Evolutionary conservation across 2,888 invertebrate species (phyloP).

Genomic region (Galerucella calmariensis): DNA sequence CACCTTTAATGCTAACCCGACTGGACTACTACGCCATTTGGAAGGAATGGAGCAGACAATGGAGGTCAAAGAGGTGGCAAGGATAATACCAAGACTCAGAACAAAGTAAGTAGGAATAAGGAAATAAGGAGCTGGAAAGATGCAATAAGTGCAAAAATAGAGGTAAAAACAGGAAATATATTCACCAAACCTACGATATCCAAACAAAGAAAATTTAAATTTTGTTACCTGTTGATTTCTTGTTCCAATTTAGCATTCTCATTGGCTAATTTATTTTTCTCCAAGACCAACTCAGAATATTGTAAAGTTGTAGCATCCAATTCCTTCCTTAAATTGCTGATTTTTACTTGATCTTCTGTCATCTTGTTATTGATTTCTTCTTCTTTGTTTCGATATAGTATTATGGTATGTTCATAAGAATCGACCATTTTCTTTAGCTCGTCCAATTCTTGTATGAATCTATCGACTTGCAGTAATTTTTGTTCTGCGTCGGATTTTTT

Average conservation of each 20-base stretch:
- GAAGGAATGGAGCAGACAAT: too few species aligned
- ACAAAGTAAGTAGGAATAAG: too few species aligned
- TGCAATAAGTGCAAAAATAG: too few species aligned
- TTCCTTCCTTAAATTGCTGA: constrained; percentile 71
- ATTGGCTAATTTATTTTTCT: constrained; percentile 78
- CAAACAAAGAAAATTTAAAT: background rate
- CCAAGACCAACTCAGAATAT: constrained; percentile 78
- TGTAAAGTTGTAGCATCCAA: constrained; percentile 79
- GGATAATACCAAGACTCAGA: too few species aligned
- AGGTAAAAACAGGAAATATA: too few species aligned
- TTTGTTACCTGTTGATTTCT: constrained; percentile 66
- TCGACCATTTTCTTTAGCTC: constrained; percentile 64
- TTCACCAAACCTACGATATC: background rate
- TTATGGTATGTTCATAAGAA: constrained; percentile 64
- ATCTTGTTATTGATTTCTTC: constrained; percentile 55
- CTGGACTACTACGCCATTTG: too few species aligned
- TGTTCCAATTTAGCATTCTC: constrained; percentile 76
- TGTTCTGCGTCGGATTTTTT: constrained; percentile 70
- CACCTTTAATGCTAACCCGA: too few species aligned
- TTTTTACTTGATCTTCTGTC: constrained; percentile 64
- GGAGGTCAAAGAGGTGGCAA: too few species aligned
- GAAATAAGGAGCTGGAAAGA: too few species aligned
- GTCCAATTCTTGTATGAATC: constrained; percentile 64
- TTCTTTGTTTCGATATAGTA: constrained; percentile 55
- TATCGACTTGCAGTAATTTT: constrained; percentile 65